Conservation (phyloP, 2,113 vertebrate species). For the Clarias batrachus region DNA sequence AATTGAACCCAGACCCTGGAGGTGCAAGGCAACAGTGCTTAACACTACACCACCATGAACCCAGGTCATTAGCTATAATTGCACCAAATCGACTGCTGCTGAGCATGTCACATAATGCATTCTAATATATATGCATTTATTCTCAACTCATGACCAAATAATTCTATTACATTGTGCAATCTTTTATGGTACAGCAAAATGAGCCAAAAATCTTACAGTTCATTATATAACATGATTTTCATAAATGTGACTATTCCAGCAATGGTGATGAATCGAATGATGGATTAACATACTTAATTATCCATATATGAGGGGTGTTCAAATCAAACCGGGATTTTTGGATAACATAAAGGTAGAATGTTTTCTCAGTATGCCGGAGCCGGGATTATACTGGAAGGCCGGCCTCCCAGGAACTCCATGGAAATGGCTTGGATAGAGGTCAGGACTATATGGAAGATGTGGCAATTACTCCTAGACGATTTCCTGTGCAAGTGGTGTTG, state of each 20-base stretch:
- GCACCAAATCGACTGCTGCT: neutral
- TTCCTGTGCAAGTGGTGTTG: too few relatives aligned
- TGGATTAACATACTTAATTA: neutral
- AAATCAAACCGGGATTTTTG: too few relatives aligned
- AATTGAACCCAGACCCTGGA: too few relatives aligned
- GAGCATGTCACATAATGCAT: neutral
- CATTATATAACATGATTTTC: neutral
- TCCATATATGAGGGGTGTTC: neutral
- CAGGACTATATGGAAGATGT: too few relatives aligned
- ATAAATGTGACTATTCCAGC: neutral
- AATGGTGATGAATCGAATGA: neutral
- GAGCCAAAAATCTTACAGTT: neutral
- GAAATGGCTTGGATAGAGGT: too few relatives aligned
- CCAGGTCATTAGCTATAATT: neutral
- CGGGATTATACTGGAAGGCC: too few relatives aligned
- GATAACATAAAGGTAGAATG: neutral
- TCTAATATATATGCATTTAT: neutral
- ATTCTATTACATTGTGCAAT: neutral
- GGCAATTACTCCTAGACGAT: too few relatives aligned
- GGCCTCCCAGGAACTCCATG: too few relatives aligned
- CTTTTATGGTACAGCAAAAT: neutral
- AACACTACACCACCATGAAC: too few relatives aligned
- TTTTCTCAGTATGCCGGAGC: too few relatives aligned
- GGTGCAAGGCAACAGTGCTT: too few relatives aligned
- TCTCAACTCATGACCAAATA: neutral